Percentiles rank a stretch among this genome's conserved stretches.
These are phyloP conservation scores for Eonycteris spelaea DNA, from an alignment of 2,113 vertebrate species.

Conservation along the genomic window DNA sequence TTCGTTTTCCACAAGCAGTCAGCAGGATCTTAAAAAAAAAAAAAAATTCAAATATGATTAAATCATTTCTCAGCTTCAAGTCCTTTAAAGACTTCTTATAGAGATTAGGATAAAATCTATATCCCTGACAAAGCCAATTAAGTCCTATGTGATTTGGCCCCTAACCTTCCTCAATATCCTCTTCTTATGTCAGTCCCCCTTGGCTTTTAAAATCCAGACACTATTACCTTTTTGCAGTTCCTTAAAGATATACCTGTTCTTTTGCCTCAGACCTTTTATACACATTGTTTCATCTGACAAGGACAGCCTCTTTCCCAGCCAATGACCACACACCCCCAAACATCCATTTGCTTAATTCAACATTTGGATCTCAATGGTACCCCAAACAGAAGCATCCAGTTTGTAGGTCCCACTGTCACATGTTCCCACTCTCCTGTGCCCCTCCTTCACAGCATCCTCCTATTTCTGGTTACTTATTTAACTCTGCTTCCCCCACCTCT, in stretches of 20 bases:
- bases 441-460: neutral
- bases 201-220: neutral
- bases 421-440: neutral
- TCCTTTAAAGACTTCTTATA: neutral
- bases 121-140: neutral
- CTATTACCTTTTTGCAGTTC: neutral
- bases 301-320: neutral
- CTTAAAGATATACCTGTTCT: neutral
- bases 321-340: neutral
- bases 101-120: neutral
- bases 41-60: neutral
- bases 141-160: neutral
- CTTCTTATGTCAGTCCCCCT: neutral
- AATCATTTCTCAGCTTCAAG: slow-evolving; percentile 22
- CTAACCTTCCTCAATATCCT: neutral
- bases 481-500: neutral
- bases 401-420: neutral
- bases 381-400: neutral
- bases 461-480: neutral
- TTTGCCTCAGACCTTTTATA: neutral
- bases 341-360: neutral
- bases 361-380: neutral
- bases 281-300: neutral
- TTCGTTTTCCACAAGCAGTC: neutral
- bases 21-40: neutral